Evolutionary conservation across 2,888 invertebrate genomes (phyloP).

Genomic region (Beris morrisii): DNA sequence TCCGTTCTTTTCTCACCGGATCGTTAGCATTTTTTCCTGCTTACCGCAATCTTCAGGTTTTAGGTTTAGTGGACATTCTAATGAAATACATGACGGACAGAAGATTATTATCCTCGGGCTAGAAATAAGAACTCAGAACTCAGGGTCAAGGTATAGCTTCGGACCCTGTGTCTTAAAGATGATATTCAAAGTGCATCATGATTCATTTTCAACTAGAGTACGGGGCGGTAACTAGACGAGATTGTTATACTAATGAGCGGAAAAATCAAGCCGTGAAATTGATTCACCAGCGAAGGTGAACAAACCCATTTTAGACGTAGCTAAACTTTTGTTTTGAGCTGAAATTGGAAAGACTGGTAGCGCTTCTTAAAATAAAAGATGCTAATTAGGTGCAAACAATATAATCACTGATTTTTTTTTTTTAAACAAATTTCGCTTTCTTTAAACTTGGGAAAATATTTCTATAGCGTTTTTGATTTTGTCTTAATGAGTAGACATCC

Average conservation of each 20-base stretch:
- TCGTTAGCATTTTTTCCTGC: neutral
- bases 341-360: no score
- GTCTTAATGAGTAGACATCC: no score
- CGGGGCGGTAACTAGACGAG: neutral
- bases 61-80: conserved; percentile 32
- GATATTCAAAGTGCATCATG: conserved; percentile 19
- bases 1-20: conserved; percentile 4
- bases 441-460: no score
- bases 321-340: neutral
- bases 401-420: no score
- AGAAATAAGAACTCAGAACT: neutral
- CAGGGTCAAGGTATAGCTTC: neutral
- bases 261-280: neutral
- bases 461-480: no score
- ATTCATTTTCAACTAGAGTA: neutral
- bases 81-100: conserved; percentile 37
- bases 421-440: no score
- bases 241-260: neutral
- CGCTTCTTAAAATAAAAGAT: conserved; percentile 12
- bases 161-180: neutral
- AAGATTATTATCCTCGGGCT: conserved; percentile 37
- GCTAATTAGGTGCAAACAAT: conserved; percentile 25
- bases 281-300: neutral
- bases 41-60: neutral
- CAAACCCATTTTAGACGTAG: no score